Base-by-base conservation (phyloP, 2,888 invertebrate species). In the Morpho deidamia region DNA sequence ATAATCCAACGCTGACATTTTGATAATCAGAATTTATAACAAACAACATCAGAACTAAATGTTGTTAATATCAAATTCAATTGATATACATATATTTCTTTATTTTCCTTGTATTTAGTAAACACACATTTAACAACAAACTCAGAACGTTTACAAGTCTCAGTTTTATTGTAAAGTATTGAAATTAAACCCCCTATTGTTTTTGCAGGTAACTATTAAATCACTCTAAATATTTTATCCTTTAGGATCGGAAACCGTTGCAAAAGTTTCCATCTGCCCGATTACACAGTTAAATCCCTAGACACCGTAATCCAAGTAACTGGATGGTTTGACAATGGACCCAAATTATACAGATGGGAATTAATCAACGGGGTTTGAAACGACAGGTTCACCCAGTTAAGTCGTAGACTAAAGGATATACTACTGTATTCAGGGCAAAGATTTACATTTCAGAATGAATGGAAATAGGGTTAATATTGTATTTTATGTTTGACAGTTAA, bases 291-390 rank as follows among this genome's bases (percentile, higher is more conserved):
- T 43, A 52, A 60, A 51, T 62, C 62, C 62, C 60, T 47, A 62
- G 58, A 50, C 51, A 52, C 49, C 57, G 41, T 62, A 61, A 60
- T 58, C 58, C 60, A 62, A 62, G 64, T 58, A 62, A 66, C 60
- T 52, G 60, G 52, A 58, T 65, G 57, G 56, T 53, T 61, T 62
- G 64, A 70, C 70, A 71, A 69, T 72, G 58, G 66, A 43, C 56
- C 56, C 63, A 68, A 73, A 70, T 72, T 72, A 70, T 71, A 67
- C 72, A 68, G 67, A 65, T 68, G 69, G 71, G 68, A 69, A 70
- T 72, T 71, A 70, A 71, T 72, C 70, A 71, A 64, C 42, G 63
- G 45, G 60, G 62, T 58, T 56, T 60, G 59, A 39, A 56, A 52
- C 51, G 59, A 57, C 58, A 55, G 55, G 55, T 55, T 52, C 56